Evolutionary conservation across 2,113 vertebrate species (phyloP).

Genomic region (Rostratula benghalensis): DNA sequence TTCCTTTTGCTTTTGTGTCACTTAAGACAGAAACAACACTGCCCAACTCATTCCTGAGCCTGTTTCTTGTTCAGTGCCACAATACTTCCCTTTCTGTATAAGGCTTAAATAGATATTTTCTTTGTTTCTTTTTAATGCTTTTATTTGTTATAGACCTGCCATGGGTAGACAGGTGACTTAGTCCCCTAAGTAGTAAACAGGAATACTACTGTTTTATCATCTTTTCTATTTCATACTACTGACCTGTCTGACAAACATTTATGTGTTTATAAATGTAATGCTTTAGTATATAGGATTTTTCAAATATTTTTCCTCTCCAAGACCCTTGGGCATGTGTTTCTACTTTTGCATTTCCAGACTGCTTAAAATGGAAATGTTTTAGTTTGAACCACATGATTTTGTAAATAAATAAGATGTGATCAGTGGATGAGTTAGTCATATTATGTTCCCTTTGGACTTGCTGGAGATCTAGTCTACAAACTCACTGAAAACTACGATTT

Average conservation of each 20-base stretch:
- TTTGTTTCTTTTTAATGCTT: neutral
- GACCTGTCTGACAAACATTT: neutral
- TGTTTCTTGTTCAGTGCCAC: neutral
- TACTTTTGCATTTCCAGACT: neutral
- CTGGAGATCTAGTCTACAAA: neutral
- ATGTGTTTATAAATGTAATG: neutral
- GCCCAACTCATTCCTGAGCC: neutral
- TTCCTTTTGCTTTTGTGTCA: rapidly evolving
- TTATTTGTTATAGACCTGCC: neutral
- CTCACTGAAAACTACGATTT: neutral
- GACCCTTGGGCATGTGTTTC: neutral
- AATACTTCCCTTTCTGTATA: neutral
- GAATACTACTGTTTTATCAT: neutral
- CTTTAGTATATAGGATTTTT: neutral
- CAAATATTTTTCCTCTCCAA: neutral
- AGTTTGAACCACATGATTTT: neutral
- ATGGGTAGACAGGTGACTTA: neutral
- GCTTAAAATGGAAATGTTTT: neutral
- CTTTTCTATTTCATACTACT: neutral
- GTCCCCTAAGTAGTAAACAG: neutral
- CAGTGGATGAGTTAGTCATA: neutral
- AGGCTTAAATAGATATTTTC: neutral
- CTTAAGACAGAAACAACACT: neutral
- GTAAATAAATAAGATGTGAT: constrained; percentile 11
- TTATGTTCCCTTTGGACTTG: neutral